Base-by-base conservation (phyloP, 2,797 vertebrate genomes). In the Paramormyrops hopkinsi region DNA sequence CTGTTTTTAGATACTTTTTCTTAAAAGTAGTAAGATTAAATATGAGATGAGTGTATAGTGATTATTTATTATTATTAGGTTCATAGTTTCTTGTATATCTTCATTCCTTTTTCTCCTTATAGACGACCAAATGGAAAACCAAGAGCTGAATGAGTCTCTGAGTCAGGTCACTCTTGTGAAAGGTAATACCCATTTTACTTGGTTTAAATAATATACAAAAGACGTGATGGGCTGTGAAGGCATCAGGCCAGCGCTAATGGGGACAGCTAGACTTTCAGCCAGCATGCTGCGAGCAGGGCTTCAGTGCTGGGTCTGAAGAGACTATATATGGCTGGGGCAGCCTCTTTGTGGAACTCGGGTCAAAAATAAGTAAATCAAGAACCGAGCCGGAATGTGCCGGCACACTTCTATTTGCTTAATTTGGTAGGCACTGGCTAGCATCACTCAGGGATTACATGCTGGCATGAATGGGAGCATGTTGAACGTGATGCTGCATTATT, bases 121-220 rank as follows among this genome's bases (percentile, higher is more conserved):
- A 96, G 95, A 93, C 65, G 92, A 92, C 25, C 90, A 93, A 92
- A 97, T 96, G 96, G 96, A 97, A 90, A 92, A 92, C 86, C 95
- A 95, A 90, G 91, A 95, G 56, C 91, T 95, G 90, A 95, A 93
- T 92, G 95, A 96, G 90, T 93, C 95, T 6, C 88, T 95, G 91
- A 95, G 94, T 91, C 96, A 95, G 76, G 91, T 95, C 9, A 90
- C 96, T 12, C 83, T 95, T 48, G 96, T 96, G 89, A 95, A 96
- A 96, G 96, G 96, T 96, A 96, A 93, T 8, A 17, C 33, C 46
- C 17, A 14, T 54, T 86, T 86, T 12, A 33, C 11, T 17, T 54
- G 11, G 25, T 29, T 53, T 17, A 54, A 86, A 17, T 86, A 19
- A 37, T 54, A 37, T 86, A 29, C 25, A 8, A 8, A 54, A 54